These are phyloP conservation scores for Ctenoplectra terminalis DNA, from an alignment of 1,140 invertebrate species.

Conservation along the genomic window DNA sequence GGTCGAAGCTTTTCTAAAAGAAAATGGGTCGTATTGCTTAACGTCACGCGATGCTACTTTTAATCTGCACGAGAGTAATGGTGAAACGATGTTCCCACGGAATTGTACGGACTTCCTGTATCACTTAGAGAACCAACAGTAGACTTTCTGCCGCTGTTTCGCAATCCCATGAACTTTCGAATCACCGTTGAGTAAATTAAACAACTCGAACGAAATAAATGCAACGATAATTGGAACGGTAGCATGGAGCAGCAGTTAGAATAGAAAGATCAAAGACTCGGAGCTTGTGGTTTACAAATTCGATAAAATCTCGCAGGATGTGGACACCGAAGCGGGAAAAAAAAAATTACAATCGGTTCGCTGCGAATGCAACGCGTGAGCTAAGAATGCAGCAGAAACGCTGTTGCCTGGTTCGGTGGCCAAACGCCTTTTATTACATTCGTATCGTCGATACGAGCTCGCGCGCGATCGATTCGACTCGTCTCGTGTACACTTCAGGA, in stretches of 20 bases:
- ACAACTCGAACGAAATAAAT: not conserved
- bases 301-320: not conserved
- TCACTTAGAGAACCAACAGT: not conserved
- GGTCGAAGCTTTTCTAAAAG: not conserved
- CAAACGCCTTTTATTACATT: slow-evolving; percentile 37
- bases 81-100: slow-evolving; percentile 21
- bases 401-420: slow-evolving; percentile 19
- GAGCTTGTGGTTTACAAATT: not conserved
- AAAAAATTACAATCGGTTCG: slow-evolving; percentile 40
- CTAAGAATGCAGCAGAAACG: slow-evolving; percentile 45
- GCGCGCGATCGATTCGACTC: slow-evolving; percentile 3
- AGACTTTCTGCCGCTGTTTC: not conserved
- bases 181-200: not conserved
- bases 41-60: slow-evolving; percentile 18
- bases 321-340: not conserved
- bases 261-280: not conserved
- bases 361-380: slow-evolving; percentile 38
- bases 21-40: slow-evolving; percentile 5
- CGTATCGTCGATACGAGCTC: slow-evolving; percentile 1
- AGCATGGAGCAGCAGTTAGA: not conserved
- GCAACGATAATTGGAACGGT: not conserved
- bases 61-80: slow-evolving; percentile 2
- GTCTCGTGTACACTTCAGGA: too few relatives aligned
- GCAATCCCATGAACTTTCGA: not conserved
- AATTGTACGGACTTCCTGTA: slow-evolving; percentile 16